phyloP scores from a whole-genome alignment of 1,140 invertebrate species.

The Magallana gigas region DNA sequence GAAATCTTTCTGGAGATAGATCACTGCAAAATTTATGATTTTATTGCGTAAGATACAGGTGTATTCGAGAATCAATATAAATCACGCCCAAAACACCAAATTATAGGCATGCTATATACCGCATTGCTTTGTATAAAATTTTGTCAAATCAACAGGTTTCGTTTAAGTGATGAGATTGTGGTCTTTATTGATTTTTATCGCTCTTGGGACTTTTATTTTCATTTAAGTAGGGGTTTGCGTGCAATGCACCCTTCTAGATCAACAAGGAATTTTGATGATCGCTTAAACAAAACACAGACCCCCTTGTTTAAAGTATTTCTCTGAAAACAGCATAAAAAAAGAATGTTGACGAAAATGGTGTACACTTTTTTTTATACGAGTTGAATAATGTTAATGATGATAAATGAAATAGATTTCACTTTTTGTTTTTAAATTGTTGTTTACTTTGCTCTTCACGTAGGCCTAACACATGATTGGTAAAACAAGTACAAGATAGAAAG shows the following conservation, averaged over 20 bases:
- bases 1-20: background rate
- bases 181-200: background rate
- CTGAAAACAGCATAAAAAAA: too few relatives aligned
- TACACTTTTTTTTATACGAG: too few relatives aligned
- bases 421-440: too few relatives aligned
- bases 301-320: too few relatives aligned
- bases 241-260: background rate
- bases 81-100: background rate
- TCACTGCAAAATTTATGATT: background rate
- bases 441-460: too few relatives aligned
- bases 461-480: too few relatives aligned
- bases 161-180: background rate
- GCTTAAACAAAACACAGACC: background rate
- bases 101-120: background rate
- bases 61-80: background rate
- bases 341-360: too few relatives aligned
- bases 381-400: background rate
- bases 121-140: background rate
- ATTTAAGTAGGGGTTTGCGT: constrained; percentile 1
- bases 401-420: background rate
- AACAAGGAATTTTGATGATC: too few relatives aligned
- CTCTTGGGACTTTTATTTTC: background rate
- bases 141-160: background rate
- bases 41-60: background rate
- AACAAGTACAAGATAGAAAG: too few relatives aligned